Conservation (phyloP, 2,888 invertebrate genomes). For the Scelioninae gen. 2 region DNA sequence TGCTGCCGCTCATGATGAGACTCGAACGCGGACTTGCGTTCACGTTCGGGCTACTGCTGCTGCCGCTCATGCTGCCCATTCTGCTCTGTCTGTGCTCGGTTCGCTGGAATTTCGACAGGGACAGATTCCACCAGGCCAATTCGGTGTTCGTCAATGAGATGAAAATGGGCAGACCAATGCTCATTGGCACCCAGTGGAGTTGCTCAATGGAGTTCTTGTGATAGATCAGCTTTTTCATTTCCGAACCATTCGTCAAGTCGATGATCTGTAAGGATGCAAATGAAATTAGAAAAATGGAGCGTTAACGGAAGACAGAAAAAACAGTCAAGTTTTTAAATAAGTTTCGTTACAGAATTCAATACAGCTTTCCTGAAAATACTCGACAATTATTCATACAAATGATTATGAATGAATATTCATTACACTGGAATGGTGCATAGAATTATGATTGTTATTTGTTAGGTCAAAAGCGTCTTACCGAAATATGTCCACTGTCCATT, state of each 20-base stretch:
- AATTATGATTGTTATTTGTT: too few relatives aligned
- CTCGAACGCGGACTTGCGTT: conserved; percentile 60
- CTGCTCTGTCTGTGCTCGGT: conserved; percentile 64
- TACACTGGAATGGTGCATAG: too few relatives aligned
- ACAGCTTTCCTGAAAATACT: too few relatives aligned
- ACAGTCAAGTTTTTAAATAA: too few relatives aligned
- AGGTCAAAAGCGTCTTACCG: too few relatives aligned
- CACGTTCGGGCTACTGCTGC: conserved; percentile 62
- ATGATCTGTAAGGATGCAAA: conserved; percentile 65
- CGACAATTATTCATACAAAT: too few relatives aligned
- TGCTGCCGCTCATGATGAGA: conserved; percentile 53
- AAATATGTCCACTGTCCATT: conserved; percentile 79
- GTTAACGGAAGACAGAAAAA: too few relatives aligned
- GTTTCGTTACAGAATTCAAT: too few relatives aligned
- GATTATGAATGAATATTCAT: too few relatives aligned
- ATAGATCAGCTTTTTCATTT: conserved; percentile 63
- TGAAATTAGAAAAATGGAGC: neutral
- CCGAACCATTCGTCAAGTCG: conserved; percentile 59
- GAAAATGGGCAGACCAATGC: conserved; percentile 66
- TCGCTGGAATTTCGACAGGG: conserved; percentile 54
- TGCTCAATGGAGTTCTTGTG: conserved; percentile 67
- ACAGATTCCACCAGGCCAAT: conserved; percentile 72
- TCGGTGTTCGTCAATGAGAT: conserved; percentile 70
- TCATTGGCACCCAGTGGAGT: conserved; percentile 69
- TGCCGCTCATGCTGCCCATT: conserved; percentile 64